phyloP scores from a whole-genome alignment of 2,888 invertebrate genomes.

The Meliscaeva auricollis region DNA sequence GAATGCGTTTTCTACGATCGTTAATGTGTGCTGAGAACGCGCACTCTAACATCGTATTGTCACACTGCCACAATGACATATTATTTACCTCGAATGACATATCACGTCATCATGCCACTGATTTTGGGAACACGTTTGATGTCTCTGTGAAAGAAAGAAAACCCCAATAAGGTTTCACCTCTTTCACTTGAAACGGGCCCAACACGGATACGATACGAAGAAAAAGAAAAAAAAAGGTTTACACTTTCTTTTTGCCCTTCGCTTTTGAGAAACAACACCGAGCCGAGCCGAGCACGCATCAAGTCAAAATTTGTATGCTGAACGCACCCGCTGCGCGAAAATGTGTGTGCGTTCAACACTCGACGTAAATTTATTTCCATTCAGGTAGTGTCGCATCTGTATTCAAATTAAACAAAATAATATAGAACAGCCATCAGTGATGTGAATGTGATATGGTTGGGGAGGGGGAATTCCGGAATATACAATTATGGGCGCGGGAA shows the following conservation, averaged over 20 bases:
- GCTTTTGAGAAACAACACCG: no score
- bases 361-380: conserved; percentile 27
- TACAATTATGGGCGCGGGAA: conserved; percentile 62
- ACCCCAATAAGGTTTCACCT: conserved; percentile 62
- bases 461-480: conserved; percentile 65
- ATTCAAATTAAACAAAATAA: conserved; percentile 63
- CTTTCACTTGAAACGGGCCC: conserved; percentile 50
- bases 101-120: conserved; percentile 20
- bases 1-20: conserved; percentile 29
- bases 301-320: conserved; percentile 57
- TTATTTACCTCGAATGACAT: conserved; percentile 1
- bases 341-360: conserved; percentile 24
- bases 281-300: conserved; percentile 45
- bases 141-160: neutral
- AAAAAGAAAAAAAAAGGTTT: conserved; percentile 21
- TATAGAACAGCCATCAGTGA: conserved; percentile 41
- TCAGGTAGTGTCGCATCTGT: conserved; percentile 50
- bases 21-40: conserved; percentile 26
- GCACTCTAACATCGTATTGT: conserved; percentile 11
- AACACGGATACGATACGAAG: conserved; percentile 54
- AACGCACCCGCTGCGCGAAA: conserved; percentile 50
- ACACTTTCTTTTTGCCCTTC: conserved; percentile 74
- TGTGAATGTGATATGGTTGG: neutral
- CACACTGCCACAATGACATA: conserved; percentile 15
- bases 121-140: conserved; percentile 19